Percentiles rank a stretch among this genome's conserved stretches.
phyloP scores from a whole-genome alignment of 1,140 invertebrate genomes.

The Epicauta chinensis region DNA sequence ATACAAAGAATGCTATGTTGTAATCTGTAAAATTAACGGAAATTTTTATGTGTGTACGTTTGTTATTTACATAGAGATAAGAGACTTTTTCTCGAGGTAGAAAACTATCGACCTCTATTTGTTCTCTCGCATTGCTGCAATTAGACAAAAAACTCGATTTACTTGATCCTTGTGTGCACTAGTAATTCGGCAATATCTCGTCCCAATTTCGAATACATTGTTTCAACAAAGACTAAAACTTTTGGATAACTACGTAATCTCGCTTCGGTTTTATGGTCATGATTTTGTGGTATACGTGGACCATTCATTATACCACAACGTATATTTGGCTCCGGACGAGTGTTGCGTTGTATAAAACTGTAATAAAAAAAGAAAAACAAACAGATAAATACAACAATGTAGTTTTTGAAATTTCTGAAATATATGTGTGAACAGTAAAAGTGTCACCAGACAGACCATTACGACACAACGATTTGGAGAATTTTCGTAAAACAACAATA shows the following conservation, averaged over 20 bases:
- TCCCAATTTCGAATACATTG: conserved; percentile 85
- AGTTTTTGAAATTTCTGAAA: too few species aligned
- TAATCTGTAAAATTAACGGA: too few species aligned
- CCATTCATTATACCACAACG: conserved; percentile 66
- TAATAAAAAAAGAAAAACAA: conserved; percentile 9
- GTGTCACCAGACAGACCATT: too few species aligned
- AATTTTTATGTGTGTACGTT: too few species aligned
- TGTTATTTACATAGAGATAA: too few species aligned
- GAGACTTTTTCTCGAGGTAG: too few species aligned
- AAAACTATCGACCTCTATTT: too few species aligned
- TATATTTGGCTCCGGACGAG: conserved; percentile 69
- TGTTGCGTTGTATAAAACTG: conserved; percentile 60
- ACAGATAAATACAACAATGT: background rate
- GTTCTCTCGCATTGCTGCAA: too few species aligned
- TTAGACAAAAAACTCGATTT: conserved; percentile 37
- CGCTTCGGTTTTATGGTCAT: conserved; percentile 76
- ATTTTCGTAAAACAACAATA: too few species aligned
- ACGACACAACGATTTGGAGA: too few species aligned
- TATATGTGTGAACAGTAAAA: too few species aligned
- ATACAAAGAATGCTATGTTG: too few species aligned
- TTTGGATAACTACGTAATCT: conserved; percentile 81
- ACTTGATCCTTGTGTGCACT: conserved; percentile 91
- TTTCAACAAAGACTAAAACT: conserved; percentile 93
- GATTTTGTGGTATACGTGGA: conserved; percentile 48
- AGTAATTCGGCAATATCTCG: conserved; percentile 87